Conservation (phyloP, 2,797 vertebrate species). For the Falco novaeseelandiae region DNA sequence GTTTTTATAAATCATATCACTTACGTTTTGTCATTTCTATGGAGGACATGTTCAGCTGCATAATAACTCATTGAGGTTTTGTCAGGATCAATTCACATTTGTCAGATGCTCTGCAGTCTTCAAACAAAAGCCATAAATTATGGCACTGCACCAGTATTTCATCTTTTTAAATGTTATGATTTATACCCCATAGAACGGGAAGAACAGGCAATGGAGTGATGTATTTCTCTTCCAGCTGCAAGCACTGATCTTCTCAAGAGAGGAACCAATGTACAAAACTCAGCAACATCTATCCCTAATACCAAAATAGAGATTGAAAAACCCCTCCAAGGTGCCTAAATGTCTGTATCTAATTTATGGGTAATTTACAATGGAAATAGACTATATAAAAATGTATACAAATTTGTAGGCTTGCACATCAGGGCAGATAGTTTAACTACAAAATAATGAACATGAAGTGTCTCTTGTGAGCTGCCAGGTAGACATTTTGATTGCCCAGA, state of each 20-base stretch:
- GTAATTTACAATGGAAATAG: conserved; percentile 76
- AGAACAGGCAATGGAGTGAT: background rate
- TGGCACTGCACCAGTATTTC: background rate
- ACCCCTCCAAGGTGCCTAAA: conserved; percentile 44
- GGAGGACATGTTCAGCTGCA: background rate
- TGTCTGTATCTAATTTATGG: conserved; percentile 78
- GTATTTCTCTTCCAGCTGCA: conserved; percentile 49
- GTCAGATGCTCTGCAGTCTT: conserved; percentile 31
- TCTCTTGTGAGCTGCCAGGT: conserved; percentile 74
- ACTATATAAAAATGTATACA: conserved; percentile 75
- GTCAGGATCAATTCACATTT: conserved; percentile 44
- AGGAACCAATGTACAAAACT: background rate
- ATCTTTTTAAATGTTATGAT: background rate
- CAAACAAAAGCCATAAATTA: conserved; percentile 32
- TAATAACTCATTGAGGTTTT: conserved; percentile 39
- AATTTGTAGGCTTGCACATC: conserved; percentile 54
- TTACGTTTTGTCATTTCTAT: background rate
- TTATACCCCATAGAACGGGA: background rate
- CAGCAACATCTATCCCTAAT: conserved; percentile 40
- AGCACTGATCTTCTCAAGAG: conserved; percentile 35
- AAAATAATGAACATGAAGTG: conserved; percentile 69
- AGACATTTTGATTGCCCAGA: conserved; percentile 68
- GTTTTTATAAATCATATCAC: conserved; percentile 26
- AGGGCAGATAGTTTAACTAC: conserved; percentile 54
- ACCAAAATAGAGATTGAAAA: conserved; percentile 50